Conservation (phyloP, 2,113 vertebrate species). For the Percina caprodes region DNA sequence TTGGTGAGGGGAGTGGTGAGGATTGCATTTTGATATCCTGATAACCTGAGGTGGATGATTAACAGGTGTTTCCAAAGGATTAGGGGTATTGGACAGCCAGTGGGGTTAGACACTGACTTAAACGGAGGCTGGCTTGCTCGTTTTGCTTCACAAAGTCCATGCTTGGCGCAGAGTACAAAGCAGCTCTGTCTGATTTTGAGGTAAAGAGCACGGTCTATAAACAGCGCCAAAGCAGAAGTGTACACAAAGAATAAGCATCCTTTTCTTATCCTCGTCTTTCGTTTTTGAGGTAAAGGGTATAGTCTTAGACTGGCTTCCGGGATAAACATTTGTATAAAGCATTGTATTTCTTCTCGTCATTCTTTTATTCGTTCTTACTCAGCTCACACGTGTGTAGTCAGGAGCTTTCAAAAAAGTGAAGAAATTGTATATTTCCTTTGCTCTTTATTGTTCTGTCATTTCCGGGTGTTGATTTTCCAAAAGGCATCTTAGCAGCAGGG, state of each 20-base stretch:
- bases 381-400: slow-evolving; percentile 47
- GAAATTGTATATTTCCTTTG: slow-evolving; percentile 53
- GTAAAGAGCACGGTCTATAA: slow-evolving; percentile 75
- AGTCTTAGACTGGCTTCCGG: slow-evolving; percentile 62
- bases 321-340: slow-evolving; percentile 62
- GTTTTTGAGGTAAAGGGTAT: slow-evolving; percentile 77
- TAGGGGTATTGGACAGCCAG: slow-evolving; percentile 30
- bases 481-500: slow-evolving; percentile 76
- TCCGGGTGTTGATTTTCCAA: slow-evolving; percentile 60
- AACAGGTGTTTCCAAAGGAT: slow-evolving; percentile 53
- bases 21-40: slow-evolving; percentile 58
- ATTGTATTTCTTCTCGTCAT: slow-evolving; percentile 47
- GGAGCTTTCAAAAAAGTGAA: slow-evolving; percentile 51
- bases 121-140: slow-evolving; percentile 58
- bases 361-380: slow-evolving; percentile 36
- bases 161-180: slow-evolving; percentile 67
- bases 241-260: slow-evolving; percentile 46
- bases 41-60: slow-evolving; percentile 75
- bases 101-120: slow-evolving; percentile 73
- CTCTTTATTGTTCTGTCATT: slow-evolving; percentile 60
- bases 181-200: slow-evolving; percentile 77
- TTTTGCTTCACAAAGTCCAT: slow-evolving; percentile 63
- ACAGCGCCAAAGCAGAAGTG: slow-evolving; percentile 63
- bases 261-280: slow-evolving; percentile 35
- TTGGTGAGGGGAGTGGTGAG: slow-evolving; percentile 59